A percentile compares a stretch with the other conserved stretches of the same genome.
phyloP scores from a whole-genome alignment of 2,113 vertebrate species.

The Amblyopsis rosae region DNA sequence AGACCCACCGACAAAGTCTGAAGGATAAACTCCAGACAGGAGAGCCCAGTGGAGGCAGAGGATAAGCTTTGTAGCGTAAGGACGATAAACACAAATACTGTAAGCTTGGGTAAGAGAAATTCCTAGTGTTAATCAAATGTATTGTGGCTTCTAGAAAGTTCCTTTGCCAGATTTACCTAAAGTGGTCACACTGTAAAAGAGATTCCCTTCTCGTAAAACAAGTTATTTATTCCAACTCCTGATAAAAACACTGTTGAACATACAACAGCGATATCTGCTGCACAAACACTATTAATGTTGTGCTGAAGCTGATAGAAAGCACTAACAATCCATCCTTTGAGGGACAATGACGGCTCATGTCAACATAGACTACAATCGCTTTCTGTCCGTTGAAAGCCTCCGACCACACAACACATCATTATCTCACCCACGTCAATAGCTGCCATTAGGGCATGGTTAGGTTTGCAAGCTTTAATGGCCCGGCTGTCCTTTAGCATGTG shows the following conservation, averaged over 20 bases:
- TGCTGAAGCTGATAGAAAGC: neutral
- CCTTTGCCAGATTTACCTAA: too few species aligned
- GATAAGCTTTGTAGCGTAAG: conserved; percentile 4
- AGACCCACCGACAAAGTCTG: conserved; percentile 9
- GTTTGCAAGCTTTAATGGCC: conserved; percentile 46
- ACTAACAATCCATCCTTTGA: conserved; percentile 5
- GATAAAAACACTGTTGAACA: neutral
- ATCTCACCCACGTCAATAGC: conserved; percentile 46
- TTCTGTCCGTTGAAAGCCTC: neutral
- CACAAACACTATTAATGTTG: neutral
- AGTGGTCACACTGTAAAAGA: too few species aligned
- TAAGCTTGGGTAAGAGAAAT: conserved; percentile 11
- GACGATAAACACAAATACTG: conserved; percentile 12
- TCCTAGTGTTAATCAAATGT: conserved; percentile 9
- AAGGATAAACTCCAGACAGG: conserved; percentile 20
- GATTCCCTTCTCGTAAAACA: too few species aligned
- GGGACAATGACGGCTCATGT: neutral
- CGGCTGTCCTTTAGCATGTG: conserved; percentile 48
- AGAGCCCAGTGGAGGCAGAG: neutral
- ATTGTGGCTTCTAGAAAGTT: neutral
- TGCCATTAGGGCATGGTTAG: conserved; percentile 39
- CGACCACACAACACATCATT: conserved; percentile 20
- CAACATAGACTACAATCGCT: conserved; percentile 2
- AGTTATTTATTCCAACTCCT: too few species aligned
- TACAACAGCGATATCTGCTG: neutral